A percentile compares a stretch with the other conserved stretches of the same genome.
Conservation (phyloP, 1,140 invertebrate genomes). For the Drosophila mauritiana region DNA sequence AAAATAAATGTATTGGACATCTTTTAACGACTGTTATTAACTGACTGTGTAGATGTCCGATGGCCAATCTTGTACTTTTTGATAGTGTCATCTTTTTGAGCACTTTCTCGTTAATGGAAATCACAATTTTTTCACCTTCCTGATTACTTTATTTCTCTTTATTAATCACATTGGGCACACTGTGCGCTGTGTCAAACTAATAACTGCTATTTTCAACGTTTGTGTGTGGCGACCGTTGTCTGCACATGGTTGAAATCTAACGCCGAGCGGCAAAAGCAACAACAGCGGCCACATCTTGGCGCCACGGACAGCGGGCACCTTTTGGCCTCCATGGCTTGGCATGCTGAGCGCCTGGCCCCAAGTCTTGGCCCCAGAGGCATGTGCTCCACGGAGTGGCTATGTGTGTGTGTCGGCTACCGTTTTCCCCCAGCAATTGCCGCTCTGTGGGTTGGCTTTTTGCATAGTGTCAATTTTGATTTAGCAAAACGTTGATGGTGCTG, state of each 20-base stretch:
- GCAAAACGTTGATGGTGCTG: conserved; percentile 64
- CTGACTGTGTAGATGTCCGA: no score
- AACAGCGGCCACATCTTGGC: conserved; percentile 65
- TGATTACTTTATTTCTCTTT: conserved; percentile 10
- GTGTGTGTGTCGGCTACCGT: conserved; percentile 60
- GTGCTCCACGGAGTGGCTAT: conserved; percentile 10
- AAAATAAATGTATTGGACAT: background rate
- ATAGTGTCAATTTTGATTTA: conserved; percentile 81
- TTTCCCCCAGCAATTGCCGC: conserved; percentile 60
- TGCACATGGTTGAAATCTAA: conserved; percentile 78
- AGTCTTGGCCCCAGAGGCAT: conserved; percentile 55
- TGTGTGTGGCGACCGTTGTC: conserved; percentile 62
- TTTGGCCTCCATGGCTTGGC: conserved; percentile 72
- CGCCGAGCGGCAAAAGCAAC: conserved; percentile 35
- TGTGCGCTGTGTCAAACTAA: conserved; percentile 56
- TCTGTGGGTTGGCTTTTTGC: conserved; percentile 76
- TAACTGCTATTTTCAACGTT: conserved; percentile 57
- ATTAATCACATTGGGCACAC: conserved; percentile 30
- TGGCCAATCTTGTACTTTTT: no score
- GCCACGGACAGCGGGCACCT: conserved; percentile 69
- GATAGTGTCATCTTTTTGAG: no score
- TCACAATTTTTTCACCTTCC: background rate
- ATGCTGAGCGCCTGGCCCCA: conserved; percentile 73
- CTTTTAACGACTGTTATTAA: no score
- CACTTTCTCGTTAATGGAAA: no score